Conservation (phyloP, 2,113 vertebrate genomes). For the Dolichallabes microphthalmus region DNA sequence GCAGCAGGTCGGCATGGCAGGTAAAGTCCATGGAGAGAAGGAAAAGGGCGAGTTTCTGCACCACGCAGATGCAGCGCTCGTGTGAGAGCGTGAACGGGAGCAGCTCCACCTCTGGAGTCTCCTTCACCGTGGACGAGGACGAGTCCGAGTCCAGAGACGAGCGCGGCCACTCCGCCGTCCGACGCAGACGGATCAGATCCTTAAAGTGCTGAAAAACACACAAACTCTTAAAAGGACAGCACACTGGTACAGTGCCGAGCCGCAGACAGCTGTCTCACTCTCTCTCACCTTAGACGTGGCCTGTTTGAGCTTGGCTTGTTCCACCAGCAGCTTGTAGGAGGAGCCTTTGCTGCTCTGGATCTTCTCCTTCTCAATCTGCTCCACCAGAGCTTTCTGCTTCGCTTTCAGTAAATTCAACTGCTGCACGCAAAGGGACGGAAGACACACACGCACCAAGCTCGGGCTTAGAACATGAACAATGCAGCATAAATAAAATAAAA, state of each 20-base stretch:
- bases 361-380: slow-evolving; percentile 99
- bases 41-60: slow-evolving; percentile 94
- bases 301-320: slow-evolving; percentile 98
- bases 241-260: neutral
- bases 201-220: slow-evolving; percentile 89
- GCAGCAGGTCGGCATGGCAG: slow-evolving; percentile 94
- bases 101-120: slow-evolving; percentile 91
- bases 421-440: slow-evolving; percentile 80
- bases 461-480: slow-evolving; percentile 9
- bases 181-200: slow-evolving; percentile 92
- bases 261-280: slow-evolving; percentile 1
- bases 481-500: neutral
- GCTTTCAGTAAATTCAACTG: slow-evolving; percentile 99
- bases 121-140: slow-evolving; percentile 76
- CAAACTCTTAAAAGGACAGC: neutral
- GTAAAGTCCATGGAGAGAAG: slow-evolving; percentile 99
- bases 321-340: slow-evolving; percentile 97
- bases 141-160: slow-evolving; percentile 89
- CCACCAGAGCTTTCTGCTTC: slow-evolving; percentile 99
- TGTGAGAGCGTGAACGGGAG: slow-evolving; percentile 96
- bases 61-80: slow-evolving; percentile 95
- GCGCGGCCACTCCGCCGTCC: slow-evolving; percentile 96
- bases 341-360: slow-evolving; percentile 99
- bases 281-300: slow-evolving; percentile 94
- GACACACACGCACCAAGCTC: neutral